Conservation (phyloP, 2,113 vertebrate genomes). For the Blennius ocellaris region DNA sequence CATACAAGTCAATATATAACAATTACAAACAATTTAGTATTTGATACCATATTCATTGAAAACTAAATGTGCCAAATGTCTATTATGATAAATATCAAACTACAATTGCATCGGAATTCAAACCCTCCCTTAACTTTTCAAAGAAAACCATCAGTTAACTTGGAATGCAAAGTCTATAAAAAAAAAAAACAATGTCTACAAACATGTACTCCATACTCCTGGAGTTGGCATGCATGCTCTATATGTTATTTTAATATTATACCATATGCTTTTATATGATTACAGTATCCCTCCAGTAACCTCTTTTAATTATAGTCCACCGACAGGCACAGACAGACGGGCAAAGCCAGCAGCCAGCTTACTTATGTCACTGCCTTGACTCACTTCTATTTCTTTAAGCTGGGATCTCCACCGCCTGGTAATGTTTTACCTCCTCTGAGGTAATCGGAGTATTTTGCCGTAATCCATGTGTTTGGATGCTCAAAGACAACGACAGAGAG, state of each 20-base stretch:
- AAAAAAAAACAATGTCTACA: neutral
- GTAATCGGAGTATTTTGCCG: slow-evolving; percentile 48
- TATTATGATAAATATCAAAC: slow-evolving; percentile 12
- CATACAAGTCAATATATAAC: too few relatives aligned
- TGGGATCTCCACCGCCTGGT: slow-evolving; percentile 55
- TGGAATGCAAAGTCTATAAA: neutral
- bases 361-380: slow-evolving; percentile 43
- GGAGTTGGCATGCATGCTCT: slow-evolving; percentile 14
- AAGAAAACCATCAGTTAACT: neutral
- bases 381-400: slow-evolving; percentile 62
- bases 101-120: neutral
- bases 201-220: slow-evolving; percentile 7
- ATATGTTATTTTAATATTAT: slow-evolving; percentile 46
- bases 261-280: slow-evolving; percentile 41
- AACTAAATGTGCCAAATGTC: neutral
- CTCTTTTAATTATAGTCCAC: slow-evolving; percentile 51
- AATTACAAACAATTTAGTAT: too few relatives aligned
- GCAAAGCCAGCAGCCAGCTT: slow-evolving; percentile 32
- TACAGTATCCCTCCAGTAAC: slow-evolving; percentile 54
- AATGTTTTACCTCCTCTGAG: slow-evolving; percentile 59
- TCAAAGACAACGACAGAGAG: slow-evolving; percentile 19
- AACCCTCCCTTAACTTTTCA: too few relatives aligned
- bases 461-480: slow-evolving; percentile 32
- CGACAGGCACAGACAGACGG: slow-evolving; percentile 36
- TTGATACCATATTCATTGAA: neutral